These are phyloP conservation scores for Microctenopoma steveboyesi DNA, from an alignment of 2,797 vertebrate species.

Conservation along the genomic window DNA sequence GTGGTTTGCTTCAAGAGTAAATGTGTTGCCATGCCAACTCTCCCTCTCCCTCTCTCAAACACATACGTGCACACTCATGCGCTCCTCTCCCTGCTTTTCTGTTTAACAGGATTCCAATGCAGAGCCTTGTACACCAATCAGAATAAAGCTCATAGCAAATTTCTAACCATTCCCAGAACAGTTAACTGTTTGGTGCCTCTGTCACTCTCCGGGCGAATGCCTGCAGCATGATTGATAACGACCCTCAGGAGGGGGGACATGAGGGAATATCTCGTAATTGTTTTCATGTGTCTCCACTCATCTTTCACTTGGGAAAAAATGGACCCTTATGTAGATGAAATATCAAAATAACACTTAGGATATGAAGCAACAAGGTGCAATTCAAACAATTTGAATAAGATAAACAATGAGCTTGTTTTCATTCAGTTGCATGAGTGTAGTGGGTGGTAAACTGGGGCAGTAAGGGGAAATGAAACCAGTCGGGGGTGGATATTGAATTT, in stretches of 20 bases:
- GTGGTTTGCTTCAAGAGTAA: constrained; percentile 73
- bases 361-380: constrained; percentile 1
- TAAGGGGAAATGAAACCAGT: constrained; percentile 43
- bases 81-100: constrained; percentile 60
- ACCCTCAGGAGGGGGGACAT: constrained; percentile 36
- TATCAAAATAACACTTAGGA: constrained; percentile 38
- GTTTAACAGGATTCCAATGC: constrained; percentile 81
- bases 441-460: constrained; percentile 46
- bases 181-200: constrained; percentile 72
- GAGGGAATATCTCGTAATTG: constrained; percentile 30
- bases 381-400: neutral
- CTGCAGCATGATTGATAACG: constrained; percentile 69
- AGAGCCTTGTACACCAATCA: constrained; percentile 78
- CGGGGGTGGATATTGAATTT: constrained; percentile 59
- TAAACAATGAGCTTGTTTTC: constrained; percentile 38
- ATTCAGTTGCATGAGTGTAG: constrained; percentile 28
- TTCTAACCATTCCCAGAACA: constrained; percentile 64
- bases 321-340: neutral
- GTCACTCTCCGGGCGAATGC: constrained; percentile 55
- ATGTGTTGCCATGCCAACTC: constrained; percentile 82
- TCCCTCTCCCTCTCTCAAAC: constrained; percentile 31
- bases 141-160: constrained; percentile 69
- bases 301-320: constrained; percentile 24
- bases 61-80: neutral
- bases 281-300: constrained; percentile 39